Evolutionary conservation across 37 sponge, comb jelly and placozoan genomes (phyloP), one percentile per base, ranked within the genome.

Genomic region (Chondrilla cf. caribensis): DNA sequence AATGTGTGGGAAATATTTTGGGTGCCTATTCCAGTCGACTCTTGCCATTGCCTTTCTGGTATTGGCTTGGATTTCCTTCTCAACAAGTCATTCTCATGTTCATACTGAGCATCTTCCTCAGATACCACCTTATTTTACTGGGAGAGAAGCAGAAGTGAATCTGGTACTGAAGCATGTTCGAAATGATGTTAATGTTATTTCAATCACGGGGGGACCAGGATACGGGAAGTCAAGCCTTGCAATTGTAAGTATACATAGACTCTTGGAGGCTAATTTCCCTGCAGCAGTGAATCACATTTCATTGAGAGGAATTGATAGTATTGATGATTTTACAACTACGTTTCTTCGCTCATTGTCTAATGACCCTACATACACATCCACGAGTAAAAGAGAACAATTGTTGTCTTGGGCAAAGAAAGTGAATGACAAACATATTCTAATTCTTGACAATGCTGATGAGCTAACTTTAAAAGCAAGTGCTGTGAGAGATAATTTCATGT

Each of bases 161-260:
- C 37, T 68, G 2, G 70, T 68, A 3, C 32, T 4, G 4, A 8
- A 9, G 26, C 3, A 35, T 3, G 37, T 68, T 3, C 2, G 1
- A 33, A 36, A 68, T 2, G 1, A 68, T 68, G 70, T 6, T 3
- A 33, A 28, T 14, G 7, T 68, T 33, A 28, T 68, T 21, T 2
- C 37, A 68, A 7, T 68, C 70, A 68, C 70, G 4, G 70, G 70
- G 5, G 70, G 70, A 19, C 70, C 70, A 8, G 70, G 70, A 28
- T 35, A 35, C 32, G 70, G 70, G 3, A 68, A 68, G 37, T 68
- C 70, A 2, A 68, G 70, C 37, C 35, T 68, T 4, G 70, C 70
- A 31, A 68, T 68, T 9, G 70, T 14, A 35, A 36, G 3, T 2
- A 33, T 31, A 35, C 70, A 68, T 33, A 2, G 7, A 6, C 35